Conservation (phyloP, 2,888 invertebrate species). For the Leptinotarsa tumamoca region DNA sequence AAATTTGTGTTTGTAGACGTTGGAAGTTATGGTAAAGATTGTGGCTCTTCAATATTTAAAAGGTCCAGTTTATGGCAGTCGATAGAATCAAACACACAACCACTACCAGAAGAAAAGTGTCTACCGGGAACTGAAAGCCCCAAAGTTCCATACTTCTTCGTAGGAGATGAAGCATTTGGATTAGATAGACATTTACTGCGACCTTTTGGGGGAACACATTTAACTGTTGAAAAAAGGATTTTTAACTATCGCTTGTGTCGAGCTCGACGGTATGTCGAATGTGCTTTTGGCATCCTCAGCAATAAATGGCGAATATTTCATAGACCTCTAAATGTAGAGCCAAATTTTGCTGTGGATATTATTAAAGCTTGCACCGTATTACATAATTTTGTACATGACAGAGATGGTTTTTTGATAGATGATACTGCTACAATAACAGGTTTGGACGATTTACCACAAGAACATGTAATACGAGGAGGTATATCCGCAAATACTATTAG, state of each 20-base stretch:
- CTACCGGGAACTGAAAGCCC: slow-evolving; percentile 15
- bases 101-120: slow-evolving; percentile 23
- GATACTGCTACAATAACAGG: slow-evolving; percentile 29
- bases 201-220: slow-evolving; percentile 34
- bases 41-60: slow-evolving; percentile 22
- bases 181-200: slow-evolving; percentile 7
- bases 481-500: slow-evolving; percentile 26
- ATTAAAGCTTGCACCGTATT: slow-evolving; percentile 49
- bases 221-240: slow-evolving; percentile 30
- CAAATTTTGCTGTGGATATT: slow-evolving; percentile 45
- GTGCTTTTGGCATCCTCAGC: slow-evolving; percentile 40
- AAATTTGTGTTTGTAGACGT: slow-evolving; percentile 17
- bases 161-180: slow-evolving; percentile 31
- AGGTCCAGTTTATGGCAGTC: slow-evolving; percentile 17
- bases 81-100: neutral
- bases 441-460: slow-evolving; percentile 20
- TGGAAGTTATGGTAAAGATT: slow-evolving; percentile 7
- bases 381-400: slow-evolving; percentile 37
- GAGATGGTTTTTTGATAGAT: slow-evolving; percentile 35
- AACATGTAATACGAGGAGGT: slow-evolving; percentile 27
- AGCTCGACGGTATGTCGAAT: slow-evolving; percentile 52
- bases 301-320: slow-evolving; percentile 55
- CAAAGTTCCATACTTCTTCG: slow-evolving; percentile 27
- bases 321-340: slow-evolving; percentile 36
- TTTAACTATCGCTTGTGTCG: slow-evolving; percentile 40